Evolutionary conservation across 2,797 vertebrate species (phyloP).

Genomic region (Zenarchopterus dispar): DNA sequence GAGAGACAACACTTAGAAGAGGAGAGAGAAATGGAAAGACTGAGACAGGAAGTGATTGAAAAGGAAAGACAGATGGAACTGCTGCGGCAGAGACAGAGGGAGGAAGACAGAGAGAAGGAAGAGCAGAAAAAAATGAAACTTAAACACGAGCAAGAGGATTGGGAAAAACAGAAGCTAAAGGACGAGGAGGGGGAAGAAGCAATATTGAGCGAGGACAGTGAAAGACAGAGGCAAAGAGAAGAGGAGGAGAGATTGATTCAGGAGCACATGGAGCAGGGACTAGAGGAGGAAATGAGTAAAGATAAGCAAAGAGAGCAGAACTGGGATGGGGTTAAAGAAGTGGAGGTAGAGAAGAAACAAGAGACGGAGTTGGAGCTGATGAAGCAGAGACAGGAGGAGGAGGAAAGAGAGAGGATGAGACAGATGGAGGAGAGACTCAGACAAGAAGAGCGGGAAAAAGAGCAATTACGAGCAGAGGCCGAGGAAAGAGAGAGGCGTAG

Average conservation of each 20-base stretch:
- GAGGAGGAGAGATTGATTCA: conserved; percentile 2
- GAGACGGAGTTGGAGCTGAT: conserved; percentile 12
- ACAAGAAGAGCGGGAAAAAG: conserved; percentile 29
- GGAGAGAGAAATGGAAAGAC: conserved; percentile 32
- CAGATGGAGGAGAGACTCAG: conserved; percentile 33
- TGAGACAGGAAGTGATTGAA: conserved; percentile 11
- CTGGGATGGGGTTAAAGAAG: background rate
- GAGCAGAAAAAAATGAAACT: conserved; percentile 17
- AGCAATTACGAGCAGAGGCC: conserved; percentile 13
- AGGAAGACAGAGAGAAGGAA: conserved; percentile 5
- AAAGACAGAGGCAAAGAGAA: conserved; percentile 7
- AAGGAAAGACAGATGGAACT: conserved; percentile 7
- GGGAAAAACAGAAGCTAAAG: background rate
- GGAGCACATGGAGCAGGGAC: conserved; percentile 7
- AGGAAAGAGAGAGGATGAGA: conserved; percentile 30
- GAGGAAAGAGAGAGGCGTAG: conserved; percentile 3
- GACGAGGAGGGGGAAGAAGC: background rate
- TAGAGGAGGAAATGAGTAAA: conserved; percentile 4
- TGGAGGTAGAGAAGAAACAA: background rate
- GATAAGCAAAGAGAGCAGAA: conserved; percentile 1
- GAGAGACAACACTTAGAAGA: conserved; percentile 20
- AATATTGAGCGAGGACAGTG: conserved; percentile 11
- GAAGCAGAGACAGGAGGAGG: conserved; percentile 22
- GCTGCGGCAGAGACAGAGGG: background rate
- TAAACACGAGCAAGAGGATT: background rate